Percentiles rank a stretch among this genome's conserved stretches.
These are phyloP conservation scores for Atherinosoma microstoma DNA, from an alignment of 2,797 vertebrate genomes.

Conservation along the genomic window DNA sequence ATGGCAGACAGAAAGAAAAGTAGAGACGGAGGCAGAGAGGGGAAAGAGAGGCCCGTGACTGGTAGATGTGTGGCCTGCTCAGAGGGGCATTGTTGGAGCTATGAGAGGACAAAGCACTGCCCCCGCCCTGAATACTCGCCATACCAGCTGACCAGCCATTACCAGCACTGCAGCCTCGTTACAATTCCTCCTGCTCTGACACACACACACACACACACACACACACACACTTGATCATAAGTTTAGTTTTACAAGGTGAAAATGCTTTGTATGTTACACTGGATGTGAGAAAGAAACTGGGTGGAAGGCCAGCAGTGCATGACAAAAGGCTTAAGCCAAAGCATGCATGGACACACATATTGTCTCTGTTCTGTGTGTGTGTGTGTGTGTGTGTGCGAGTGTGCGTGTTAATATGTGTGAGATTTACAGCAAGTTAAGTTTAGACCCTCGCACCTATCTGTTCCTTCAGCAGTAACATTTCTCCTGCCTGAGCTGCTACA, in stretches of 20 bases:
- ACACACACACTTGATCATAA: slow-evolving; percentile 52
- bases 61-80: slow-evolving; percentile 80
- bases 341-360: slow-evolving; percentile 62
- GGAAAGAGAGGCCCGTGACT: slow-evolving; percentile 76
- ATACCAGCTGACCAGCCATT: slow-evolving; percentile 87
- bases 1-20: slow-evolving; percentile 77
- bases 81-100: slow-evolving; percentile 83
- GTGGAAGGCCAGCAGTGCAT: slow-evolving; percentile 56
- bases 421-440: slow-evolving; percentile 76
- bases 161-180: slow-evolving; percentile 75
- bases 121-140: slow-evolving; percentile 85
- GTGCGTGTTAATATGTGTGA: slow-evolving; percentile 38
- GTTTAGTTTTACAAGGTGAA: slow-evolving; percentile 57
- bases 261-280: slow-evolving; percentile 36
- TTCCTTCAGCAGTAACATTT: slow-evolving; percentile 57
- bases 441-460: slow-evolving; percentile 74
- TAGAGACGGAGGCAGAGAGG: slow-evolving; percentile 55
- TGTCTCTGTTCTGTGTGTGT: slow-evolving; percentile 29
- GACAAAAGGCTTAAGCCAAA: slow-evolving; percentile 68
- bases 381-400: slow-evolving; percentile 20
- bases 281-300: slow-evolving; percentile 54
- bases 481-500: slow-evolving; percentile 24
- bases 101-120: slow-evolving; percentile 84
- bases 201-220: slow-evolving; percentile 38
- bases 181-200: slow-evolving; percentile 67